Percentiles rank a stretch among this genome's conserved stretches.
Evolutionary conservation across 2,113 vertebrate species (phyloP).

Genomic region (Istiophorus platypterus): DNA sequence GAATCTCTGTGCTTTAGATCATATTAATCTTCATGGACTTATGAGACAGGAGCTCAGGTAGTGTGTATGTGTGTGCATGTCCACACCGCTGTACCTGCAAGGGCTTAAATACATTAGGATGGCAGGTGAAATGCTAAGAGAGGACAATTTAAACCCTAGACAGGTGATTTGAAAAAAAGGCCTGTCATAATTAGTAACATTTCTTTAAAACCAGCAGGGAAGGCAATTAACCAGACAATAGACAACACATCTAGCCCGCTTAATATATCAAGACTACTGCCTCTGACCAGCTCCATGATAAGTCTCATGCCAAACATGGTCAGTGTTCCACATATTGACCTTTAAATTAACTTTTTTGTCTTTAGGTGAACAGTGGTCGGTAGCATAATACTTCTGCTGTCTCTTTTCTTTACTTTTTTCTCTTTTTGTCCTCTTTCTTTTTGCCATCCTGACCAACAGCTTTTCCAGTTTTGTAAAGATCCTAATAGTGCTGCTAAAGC

Average conservation of each 20-base stretch:
- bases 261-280: background rate
- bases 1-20: constrained; percentile 42
- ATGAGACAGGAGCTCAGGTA: constrained; percentile 20
- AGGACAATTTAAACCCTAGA: constrained; percentile 41
- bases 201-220: constrained; percentile 24
- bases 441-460: background rate
- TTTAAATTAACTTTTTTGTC: background rate
- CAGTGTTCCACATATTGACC: constrained; percentile 4
- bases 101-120: constrained; percentile 17
- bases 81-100: background rate
- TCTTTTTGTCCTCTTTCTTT: background rate
- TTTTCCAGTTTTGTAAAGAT: background rate
- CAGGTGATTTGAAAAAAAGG: constrained; percentile 42
- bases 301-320: background rate
- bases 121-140: constrained; percentile 27
- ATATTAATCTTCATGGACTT: constrained; percentile 53
- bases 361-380: background rate
- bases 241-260: constrained; percentile 1
- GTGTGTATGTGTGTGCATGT: constrained; percentile 21
- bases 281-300: background rate
- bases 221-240: background rate
- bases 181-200: constrained; percentile 40
- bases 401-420: background rate
- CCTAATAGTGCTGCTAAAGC: background rate
- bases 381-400: background rate